Percentiles rank a stretch among this genome's conserved stretches.
phyloP scores from a whole-genome alignment of 1,140 invertebrate genomes.

The Drosophila nannoptera region DNA sequence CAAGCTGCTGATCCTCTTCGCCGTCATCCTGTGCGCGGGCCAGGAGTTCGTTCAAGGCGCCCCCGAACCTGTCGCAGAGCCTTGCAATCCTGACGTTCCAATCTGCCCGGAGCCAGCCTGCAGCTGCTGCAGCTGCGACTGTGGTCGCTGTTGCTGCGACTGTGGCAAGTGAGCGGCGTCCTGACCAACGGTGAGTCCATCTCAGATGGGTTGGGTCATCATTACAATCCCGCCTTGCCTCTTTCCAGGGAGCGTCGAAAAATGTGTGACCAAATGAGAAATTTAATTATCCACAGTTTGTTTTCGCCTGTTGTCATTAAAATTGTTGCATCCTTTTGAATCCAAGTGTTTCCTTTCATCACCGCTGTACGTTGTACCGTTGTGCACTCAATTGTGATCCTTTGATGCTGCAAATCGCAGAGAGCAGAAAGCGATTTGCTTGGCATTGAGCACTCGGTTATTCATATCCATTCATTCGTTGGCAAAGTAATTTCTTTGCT shows the following conservation, averaged over 20 bases:
- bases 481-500: conserved; percentile 76
- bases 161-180: not conserved
- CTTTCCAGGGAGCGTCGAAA: not conserved
- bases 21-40: conserved; percentile 11
- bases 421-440: conserved; percentile 76
- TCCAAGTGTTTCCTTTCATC: conserved; percentile 14
- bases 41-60: conserved; percentile 16
- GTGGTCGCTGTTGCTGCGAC: not conserved
- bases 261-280: not conserved
- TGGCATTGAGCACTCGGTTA: conserved; percentile 77
- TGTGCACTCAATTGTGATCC: conserved; percentile 69
- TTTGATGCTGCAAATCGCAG: conserved; percentile 62
- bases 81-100: not conserved
- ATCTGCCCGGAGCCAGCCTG: not conserved
- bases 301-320: conserved; percentile 53
- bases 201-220: not conserved
- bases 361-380: conserved; percentile 46
- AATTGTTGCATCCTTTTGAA: conserved; percentile 47
- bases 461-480: conserved; percentile 75
- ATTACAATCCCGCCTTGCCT: not conserved
- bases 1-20: conserved; percentile 27
- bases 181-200: not conserved
- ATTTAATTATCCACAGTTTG: conserved; percentile 21
- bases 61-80: not conserved
- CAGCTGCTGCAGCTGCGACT: not conserved